Percentiles rank a stretch among this genome's conserved stretches.
Evolutionary conservation across 1,140 invertebrate species (phyloP).

Genomic region (Paraescarpia echinospica): DNA sequence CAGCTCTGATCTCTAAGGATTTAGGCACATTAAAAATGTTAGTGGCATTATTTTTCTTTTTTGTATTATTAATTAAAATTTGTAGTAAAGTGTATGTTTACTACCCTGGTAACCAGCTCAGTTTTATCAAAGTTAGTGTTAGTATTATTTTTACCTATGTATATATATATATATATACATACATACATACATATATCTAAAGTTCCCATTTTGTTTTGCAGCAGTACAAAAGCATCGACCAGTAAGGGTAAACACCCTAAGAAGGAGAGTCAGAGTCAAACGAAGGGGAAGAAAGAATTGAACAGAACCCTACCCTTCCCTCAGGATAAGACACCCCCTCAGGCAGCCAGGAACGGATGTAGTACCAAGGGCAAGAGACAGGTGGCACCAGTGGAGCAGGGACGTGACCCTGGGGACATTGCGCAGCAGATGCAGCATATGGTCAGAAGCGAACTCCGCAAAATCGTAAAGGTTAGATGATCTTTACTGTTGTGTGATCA

Average conservation of each 20-base stretch:
- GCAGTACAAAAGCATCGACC: neutral
- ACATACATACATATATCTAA: too few species aligned
- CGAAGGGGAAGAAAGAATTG: neutral
- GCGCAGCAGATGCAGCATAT: constrained; percentile 45
- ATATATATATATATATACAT: too few species aligned
- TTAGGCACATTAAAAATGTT: too few species aligned
- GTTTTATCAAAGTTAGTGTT: too few species aligned
- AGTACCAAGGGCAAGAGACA: neutral
- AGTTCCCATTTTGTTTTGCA: neutral
- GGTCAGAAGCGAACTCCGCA: constrained; percentile 46
- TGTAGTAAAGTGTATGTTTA: too few species aligned
- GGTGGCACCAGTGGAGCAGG: constrained; percentile 26
- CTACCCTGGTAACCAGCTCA: neutral
- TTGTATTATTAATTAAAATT: too few species aligned
- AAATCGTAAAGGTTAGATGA: constrained; percentile 47
- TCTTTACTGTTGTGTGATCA: neutral
- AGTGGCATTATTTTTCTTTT: too few species aligned
- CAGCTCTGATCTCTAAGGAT: too few species aligned
- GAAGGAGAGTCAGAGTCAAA: neutral
- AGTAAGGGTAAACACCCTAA: neutral
- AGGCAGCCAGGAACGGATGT: neutral
- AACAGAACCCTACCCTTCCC: neutral
- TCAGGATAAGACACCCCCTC: neutral
- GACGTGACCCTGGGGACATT: constrained; percentile 30
- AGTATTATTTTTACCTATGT: too few species aligned